These are phyloP conservation scores for Bucorvus abyssinicus DNA, from an alignment of 2,797 vertebrate genomes.

Conservation along the genomic window DNA sequence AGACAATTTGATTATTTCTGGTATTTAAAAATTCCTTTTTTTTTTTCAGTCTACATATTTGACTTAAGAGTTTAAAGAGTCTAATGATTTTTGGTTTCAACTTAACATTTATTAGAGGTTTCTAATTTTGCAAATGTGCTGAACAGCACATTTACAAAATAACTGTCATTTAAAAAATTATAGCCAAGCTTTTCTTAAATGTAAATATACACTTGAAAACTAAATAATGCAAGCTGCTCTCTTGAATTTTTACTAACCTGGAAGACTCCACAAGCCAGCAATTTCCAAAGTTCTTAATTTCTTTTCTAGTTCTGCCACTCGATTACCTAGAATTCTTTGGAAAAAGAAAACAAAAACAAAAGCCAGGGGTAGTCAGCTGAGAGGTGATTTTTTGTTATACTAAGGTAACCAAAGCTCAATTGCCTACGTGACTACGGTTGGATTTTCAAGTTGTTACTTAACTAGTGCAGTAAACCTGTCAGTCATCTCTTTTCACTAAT, in stretches of 20 bases:
- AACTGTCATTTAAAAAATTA: not conserved
- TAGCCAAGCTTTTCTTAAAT: not conserved
- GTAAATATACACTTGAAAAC: not conserved
- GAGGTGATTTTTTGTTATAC: not conserved
- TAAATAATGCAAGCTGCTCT: not conserved
- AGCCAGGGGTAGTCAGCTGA: not conserved
- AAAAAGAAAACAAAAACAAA: not conserved
- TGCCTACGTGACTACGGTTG: not conserved
- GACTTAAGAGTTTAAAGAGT: not conserved
- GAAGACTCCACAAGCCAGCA: slow-evolving; percentile 96
- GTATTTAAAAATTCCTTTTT: not conserved
- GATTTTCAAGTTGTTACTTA: not conserved
- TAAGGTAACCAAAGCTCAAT: not conserved
- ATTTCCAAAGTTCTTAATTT: slow-evolving; percentile 95
- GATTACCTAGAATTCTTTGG: slow-evolving; percentile 91
- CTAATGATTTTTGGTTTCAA: not conserved
- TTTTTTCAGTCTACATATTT: not conserved
- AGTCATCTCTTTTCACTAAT: not conserved
- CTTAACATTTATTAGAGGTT: not conserved
- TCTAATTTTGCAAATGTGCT: not conserved
- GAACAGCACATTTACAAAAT: not conserved
- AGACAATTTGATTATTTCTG: not conserved
- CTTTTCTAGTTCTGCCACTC: slow-evolving; percentile 94
- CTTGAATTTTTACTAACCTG: slow-evolving; percentile 80
- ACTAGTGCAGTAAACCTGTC: not conserved